These are phyloP conservation scores for Gymnorhina tibicen DNA, from an alignment of 2,113 vertebrate genomes.

Conservation along the genomic window DNA sequence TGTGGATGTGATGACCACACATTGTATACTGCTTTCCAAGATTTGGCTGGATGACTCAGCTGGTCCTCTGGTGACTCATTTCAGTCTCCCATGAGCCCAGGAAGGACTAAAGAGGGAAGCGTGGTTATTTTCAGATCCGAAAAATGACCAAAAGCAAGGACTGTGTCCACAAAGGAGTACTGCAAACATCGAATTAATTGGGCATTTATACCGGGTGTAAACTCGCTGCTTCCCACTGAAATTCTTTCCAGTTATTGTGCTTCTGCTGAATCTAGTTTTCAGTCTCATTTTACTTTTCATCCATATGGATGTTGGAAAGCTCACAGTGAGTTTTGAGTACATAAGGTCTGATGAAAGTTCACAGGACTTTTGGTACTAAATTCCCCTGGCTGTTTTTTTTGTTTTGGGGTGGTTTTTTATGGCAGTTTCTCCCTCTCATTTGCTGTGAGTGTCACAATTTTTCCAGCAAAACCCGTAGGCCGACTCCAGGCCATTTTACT, in stretches of 20 bases:
- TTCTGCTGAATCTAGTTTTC: not conserved
- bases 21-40: slow-evolving; percentile 6
- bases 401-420: fast-evolving
- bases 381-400: not conserved
- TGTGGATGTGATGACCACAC: slow-evolving; percentile 3
- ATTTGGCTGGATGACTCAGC: slow-evolving; percentile 37
- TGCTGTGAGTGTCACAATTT: not conserved
- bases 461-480: not conserved
- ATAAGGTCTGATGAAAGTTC: not conserved
- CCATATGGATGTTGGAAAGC: not conserved
- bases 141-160: not conserved
- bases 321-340: not conserved
- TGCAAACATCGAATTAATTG: not conserved
- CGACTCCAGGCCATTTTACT: not conserved
- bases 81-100: slow-evolving; percentile 8
- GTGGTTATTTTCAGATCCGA: not conserved
- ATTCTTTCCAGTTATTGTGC: not conserved
- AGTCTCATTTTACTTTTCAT: not conserved
- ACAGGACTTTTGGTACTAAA: not conserved
- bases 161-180: not conserved
- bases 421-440: not conserved
- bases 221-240: not conserved
- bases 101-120: not conserved
- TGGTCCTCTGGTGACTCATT: slow-evolving; percentile 37
- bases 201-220: not conserved